Base-by-base conservation (phyloP, 2,888 invertebrate genomes). In the Machimus atricapillus region DNA sequence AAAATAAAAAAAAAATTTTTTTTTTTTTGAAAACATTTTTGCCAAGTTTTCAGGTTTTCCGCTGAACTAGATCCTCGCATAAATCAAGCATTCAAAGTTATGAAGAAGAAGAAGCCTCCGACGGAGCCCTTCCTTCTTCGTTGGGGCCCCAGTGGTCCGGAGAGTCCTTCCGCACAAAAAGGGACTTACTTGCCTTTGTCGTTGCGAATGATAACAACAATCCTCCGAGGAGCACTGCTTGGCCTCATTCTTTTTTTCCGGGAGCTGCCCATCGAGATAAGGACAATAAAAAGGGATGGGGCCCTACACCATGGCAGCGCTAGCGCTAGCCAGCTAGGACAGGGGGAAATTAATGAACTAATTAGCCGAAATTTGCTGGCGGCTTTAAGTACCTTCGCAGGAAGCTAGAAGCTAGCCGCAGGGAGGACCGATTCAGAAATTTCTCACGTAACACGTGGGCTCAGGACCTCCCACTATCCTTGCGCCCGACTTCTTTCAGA, bases 281-380 rank as follows among this genome's bases (percentile, higher is more conserved):
- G 52, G 52, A 52, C 81, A 52, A 81, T 27, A 52, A 81, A 52
- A n/a, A 16, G 52, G 27, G 12, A 16, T 34, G 14, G 27, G 23
- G 9, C 34, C 46, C 8, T 52, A 7, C 27, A 14, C 81, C 34
- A 27, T 16, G 16, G 19, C 16, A 52, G 14, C 31, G 14, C 81
- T 3, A 31, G 31, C 2, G 12, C 81, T 14, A 34, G 16, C 43
- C 14, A 16, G 46, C 46, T 7, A n/a, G 46, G 46, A 52, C 31
- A 76, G 81, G 34, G 52, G 19, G n/a, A 81, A 81, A 81, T 81
- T 81, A 52, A 81, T 56, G 81, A 81, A 81, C 52, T 81, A 81
- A 81, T 81, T 81, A 81, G 19, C 52, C 52, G 52, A 81, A 81
- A 81, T 81, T 81, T 81, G 81, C 31, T 81, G n/a, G 81, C 56